Base-by-base conservation (phyloP, 2,113 vertebrate species). In the Andinoacara biseriatus region DNA sequence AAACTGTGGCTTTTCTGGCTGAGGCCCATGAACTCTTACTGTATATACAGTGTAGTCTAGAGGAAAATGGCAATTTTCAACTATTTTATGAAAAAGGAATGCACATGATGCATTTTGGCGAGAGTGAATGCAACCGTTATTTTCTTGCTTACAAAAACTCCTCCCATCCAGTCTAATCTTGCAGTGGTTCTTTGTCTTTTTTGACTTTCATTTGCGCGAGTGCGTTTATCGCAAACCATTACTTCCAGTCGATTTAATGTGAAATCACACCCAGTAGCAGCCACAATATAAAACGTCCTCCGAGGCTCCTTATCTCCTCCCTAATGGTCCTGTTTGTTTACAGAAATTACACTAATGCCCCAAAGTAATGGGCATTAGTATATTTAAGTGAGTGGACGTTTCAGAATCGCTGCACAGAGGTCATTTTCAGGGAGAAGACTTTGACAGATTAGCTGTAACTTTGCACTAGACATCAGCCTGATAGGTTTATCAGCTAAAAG, bases 401-500 rank as follows among this genome's bases (percentile, higher is more conserved):
- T 63, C 61, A 75, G 69, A 74, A 5, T 33, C 4, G 13, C 59
- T 33, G 46, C 59, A 62, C 33, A 26, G 80, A 81, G 75, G 81
- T 84, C 76, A 13, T 49, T 63, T 76, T 62, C 43, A 52, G 24
- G 18, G 40, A 58, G 46, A 56, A 33, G 63, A 75, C 46, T 59
- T 54, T 17, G 22, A 78, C 49, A 80, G 81, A 82, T 89, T 77
- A 63, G 69, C 72, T 59, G 62, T 46, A 72, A 85, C 49, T 87
- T 87, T 83, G 74, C 78, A 72, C 69, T 69, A 89, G 82, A 90
- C 85, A 11, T 38, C 65, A 54, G 57, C 49, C 52, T 83, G 84
- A 90, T 67, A 67, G 35, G 38, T 91, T 89, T 90, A 92, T 92
- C 91, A 85, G 65, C 85, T 62, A 2, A 80, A 84, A 81, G 81